A percentile compares a stretch with the other conserved stretches of the same genome.
phyloP scores from a whole-genome alignment of 2,888 invertebrate species.

The Cheilosia soror region DNA sequence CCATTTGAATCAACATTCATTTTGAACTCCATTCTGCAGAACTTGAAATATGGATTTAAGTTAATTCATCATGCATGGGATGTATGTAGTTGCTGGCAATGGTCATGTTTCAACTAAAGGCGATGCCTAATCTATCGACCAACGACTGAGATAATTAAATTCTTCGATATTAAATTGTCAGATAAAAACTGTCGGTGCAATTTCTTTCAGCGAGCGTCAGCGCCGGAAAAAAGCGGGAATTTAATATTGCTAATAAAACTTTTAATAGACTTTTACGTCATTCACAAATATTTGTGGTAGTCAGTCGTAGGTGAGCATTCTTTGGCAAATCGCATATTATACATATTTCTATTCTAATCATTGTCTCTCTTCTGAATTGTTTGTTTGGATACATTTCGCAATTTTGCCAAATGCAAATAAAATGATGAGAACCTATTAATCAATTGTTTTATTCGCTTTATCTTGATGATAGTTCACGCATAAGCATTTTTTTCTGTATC shows the following conservation, averaged over 20 bases:
- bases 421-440: background rate
- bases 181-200: background rate
- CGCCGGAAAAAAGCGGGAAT: background rate
- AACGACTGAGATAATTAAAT: background rate
- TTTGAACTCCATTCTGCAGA: no score
- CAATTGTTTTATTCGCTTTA: background rate
- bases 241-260: background rate
- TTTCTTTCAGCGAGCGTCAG: background rate
- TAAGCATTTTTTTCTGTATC: background rate
- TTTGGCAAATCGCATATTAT: background rate
- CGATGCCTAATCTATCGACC: no score
- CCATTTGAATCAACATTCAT: no score
- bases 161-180: background rate
- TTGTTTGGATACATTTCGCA: background rate
- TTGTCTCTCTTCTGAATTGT: background rate
- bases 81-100: no score
- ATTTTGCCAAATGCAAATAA: background rate
- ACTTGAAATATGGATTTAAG: background rate
- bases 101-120: no score
- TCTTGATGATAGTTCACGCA: background rate
- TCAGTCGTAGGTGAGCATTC: background rate
- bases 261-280: slow-evolving; percentile 1
- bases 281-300: background rate
- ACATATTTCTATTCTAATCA: background rate
- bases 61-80: no score